Conservation (phyloP, 2,888 invertebrate genomes). For the Oscheius onirici region DNA sequence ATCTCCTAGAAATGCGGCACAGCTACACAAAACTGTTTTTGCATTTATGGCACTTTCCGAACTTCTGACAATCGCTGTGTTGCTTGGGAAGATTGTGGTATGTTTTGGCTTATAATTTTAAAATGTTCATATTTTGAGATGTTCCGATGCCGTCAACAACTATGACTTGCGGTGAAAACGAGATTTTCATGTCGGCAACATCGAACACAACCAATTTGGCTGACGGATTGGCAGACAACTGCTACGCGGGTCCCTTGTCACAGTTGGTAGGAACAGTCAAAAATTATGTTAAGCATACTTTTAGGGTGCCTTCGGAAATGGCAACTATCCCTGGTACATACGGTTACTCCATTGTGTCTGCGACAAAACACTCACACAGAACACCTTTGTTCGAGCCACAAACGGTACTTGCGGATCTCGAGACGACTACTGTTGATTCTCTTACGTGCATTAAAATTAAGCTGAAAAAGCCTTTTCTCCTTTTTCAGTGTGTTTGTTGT, state of each 20-base stretch:
- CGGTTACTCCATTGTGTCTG: not conserved
- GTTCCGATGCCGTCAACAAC: not conserved
- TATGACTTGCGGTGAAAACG: slow-evolving; percentile 14
- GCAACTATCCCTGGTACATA: not conserved
- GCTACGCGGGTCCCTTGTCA: too few relatives aligned
- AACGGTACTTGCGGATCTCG: not conserved
- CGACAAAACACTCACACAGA: not conserved
- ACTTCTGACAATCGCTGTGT: not conserved
- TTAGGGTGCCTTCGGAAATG: slow-evolving; percentile 10
- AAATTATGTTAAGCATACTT: not conserved
- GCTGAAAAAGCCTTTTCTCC: not conserved
- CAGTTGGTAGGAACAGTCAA: too few relatives aligned
- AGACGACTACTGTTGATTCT: not conserved
- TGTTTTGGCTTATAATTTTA: not conserved
- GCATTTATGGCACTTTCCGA: slow-evolving; percentile 4
- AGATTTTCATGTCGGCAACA: slow-evolving; percentile 10
- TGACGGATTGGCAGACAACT: not conserved
- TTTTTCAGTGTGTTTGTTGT: not conserved
- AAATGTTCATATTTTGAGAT: not conserved
- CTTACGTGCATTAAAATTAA: not conserved
- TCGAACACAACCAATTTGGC: not conserved
- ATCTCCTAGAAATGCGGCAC: too few relatives aligned
- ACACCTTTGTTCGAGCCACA: not conserved
- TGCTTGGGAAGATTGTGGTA: slow-evolving; percentile 5
- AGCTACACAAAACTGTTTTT: not conserved